Evolutionary conservation across 2,113 vertebrate genomes (phyloP).

Genomic region (Ageneiosus marmoratus): DNA sequence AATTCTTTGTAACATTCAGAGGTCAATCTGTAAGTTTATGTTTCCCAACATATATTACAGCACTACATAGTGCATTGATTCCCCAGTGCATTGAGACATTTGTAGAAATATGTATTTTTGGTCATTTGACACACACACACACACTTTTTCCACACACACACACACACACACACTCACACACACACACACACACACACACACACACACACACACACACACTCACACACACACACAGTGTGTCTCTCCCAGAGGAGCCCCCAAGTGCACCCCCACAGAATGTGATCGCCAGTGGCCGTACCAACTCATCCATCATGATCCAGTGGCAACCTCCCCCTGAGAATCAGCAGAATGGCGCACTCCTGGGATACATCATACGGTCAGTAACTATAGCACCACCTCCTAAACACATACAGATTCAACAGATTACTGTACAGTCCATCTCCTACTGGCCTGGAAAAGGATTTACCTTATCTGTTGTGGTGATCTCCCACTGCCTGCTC

Average conservation of each 20-base stretch:
- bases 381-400: background rate
- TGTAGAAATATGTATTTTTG: background rate
- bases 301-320: slow-evolving; percentile 98
- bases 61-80: background rate
- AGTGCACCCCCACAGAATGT: slow-evolving; percentile 91
- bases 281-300: slow-evolving; percentile 93
- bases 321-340: slow-evolving; percentile 94
- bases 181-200: background rate
- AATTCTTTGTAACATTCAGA: background rate
- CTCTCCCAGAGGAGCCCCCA: slow-evolving; percentile 92
- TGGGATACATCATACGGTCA: slow-evolving; percentile 90
- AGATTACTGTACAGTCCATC: background rate
- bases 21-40: background rate
- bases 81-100: background rate
- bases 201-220: slow-evolving; percentile 53
- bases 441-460: background rate
- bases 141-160: too few relatives aligned
- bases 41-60: background rate
- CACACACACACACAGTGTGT: slow-evolving; percentile 74
- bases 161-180: background rate
- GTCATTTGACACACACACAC: background rate
- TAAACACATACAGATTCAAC: background rate
- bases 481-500: background rate
- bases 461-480: background rate
- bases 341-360: slow-evolving; percentile 92